Evolutionary conservation across 1,140 invertebrate species (phyloP).

Genomic region (Drosophila sp.): DNA sequence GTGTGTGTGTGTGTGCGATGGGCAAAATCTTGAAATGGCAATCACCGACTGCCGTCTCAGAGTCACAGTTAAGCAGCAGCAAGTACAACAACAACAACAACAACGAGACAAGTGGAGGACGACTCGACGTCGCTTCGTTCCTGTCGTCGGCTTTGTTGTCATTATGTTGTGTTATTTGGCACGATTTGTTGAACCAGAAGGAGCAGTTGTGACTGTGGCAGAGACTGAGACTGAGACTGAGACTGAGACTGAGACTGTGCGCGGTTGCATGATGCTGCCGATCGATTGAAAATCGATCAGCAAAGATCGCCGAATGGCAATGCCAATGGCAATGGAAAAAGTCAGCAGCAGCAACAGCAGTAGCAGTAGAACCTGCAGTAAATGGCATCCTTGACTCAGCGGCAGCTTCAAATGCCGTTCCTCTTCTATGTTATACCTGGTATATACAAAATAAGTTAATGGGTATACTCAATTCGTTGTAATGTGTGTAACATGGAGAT

Average conservation of each 20-base stretch:
- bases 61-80: constrained; percentile 16
- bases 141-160: constrained; percentile 80
- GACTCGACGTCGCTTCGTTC: constrained; percentile 41
- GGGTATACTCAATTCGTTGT: too few species aligned
- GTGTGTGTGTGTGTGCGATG: constrained; percentile 15
- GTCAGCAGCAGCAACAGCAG: constrained; percentile 48
- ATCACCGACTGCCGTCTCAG: constrained; percentile 65
- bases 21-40: constrained; percentile 80
- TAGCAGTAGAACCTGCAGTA: constrained; percentile 28
- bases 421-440: too few species aligned
- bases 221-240: constrained; percentile 3
- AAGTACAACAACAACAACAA: too few species aligned
- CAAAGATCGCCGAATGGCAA: constrained; percentile 42
- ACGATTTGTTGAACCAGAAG: constrained; percentile 81
- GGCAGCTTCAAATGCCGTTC: constrained; percentile 43
- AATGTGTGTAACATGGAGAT: too few species aligned
- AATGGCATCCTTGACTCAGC: constrained; percentile 23
- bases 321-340: constrained; percentile 46
- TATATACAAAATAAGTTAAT: too few species aligned
- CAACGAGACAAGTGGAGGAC: constrained; percentile 64
- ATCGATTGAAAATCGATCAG: constrained; percentile 84
- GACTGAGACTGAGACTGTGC: constrained; percentile 59
- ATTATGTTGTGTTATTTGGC: constrained; percentile 84
- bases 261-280: constrained; percentile 83
- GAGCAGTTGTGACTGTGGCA: constrained; percentile 33